These are phyloP conservation scores for Suillia variegata DNA, from an alignment of 2,888 invertebrate species.

Conservation along the genomic window DNA sequence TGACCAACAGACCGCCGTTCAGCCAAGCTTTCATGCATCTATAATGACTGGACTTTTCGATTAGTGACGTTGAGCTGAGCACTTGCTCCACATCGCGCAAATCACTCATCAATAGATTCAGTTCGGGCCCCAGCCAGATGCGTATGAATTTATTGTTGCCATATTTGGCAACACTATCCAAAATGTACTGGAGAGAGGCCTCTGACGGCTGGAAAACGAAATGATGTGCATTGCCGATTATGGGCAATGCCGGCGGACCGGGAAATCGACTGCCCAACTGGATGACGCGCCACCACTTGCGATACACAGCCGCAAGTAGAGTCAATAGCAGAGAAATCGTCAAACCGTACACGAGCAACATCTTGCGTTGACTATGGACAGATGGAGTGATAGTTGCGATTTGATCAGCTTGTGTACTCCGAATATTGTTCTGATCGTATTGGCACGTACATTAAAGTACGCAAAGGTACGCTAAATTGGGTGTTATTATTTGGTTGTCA, in stretches of 20 bases:
- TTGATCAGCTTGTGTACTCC: too few relatives aligned
- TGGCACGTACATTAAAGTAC: too few relatives aligned
- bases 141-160: too few relatives aligned
- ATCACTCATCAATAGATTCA: constrained; percentile 36
- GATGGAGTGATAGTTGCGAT: too few relatives aligned
- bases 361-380: too few relatives aligned
- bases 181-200: constrained; percentile 27
- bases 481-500: too few relatives aligned
- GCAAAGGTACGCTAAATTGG: too few relatives aligned
- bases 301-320: too few relatives aligned
- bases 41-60: constrained; percentile 38
- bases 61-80: constrained; percentile 29
- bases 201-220: constrained; percentile 28
- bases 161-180: constrained; percentile 11
- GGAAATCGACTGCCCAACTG: constrained; percentile 33
- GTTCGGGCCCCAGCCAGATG: constrained; percentile 33
- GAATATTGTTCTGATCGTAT: too few relatives aligned
- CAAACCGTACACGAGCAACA: too few relatives aligned
- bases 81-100: constrained; percentile 36
- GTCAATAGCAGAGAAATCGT: too few relatives aligned
- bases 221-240: constrained; percentile 62
- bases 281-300: too few relatives aligned
- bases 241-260: constrained; percentile 58
- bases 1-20: constrained; percentile 41
- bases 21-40: constrained; percentile 38